phyloP scores from a whole-genome alignment of 2,888 invertebrate species.

The Plusia festucae region DNA sequence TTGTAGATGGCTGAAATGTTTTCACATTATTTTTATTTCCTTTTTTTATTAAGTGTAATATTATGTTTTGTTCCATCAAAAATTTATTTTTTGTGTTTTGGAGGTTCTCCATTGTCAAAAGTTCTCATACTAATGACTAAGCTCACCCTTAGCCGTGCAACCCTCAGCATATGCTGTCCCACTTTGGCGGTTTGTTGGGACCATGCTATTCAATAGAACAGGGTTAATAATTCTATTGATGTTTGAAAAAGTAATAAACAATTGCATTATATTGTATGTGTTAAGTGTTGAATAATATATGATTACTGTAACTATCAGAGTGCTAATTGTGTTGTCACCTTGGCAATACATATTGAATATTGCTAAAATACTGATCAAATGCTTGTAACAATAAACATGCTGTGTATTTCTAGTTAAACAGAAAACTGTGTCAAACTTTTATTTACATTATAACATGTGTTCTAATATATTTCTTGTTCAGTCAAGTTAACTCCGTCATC shows the following conservation, averaged over 20 bases:
- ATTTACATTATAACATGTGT: constrained; percentile 80
- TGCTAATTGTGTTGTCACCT: constrained; percentile 44
- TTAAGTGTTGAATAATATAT: background rate
- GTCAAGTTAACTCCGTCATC: constrained; percentile 62
- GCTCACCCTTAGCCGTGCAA: no score
- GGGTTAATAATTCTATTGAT: background rate
- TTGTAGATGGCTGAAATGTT: constrained; percentile 75
- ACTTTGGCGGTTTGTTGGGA: no score
- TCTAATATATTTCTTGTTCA: constrained; percentile 67
- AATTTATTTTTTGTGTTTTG: constrained; percentile 12
- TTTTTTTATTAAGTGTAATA: constrained; percentile 36
- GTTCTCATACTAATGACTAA: no score
- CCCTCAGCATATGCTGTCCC: no score
- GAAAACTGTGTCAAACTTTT: constrained; percentile 63
- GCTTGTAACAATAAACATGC: constrained; percentile 63
- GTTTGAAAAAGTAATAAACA: background rate
- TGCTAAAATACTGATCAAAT: constrained; percentile 57
- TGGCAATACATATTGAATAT: constrained; percentile 35
- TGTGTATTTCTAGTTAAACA: constrained; percentile 51
- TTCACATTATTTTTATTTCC: constrained; percentile 40
- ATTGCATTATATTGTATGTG: constrained; percentile 3
- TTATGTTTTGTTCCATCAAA: constrained; percentile 30
- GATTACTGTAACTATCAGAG: background rate
- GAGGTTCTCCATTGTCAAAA: no score
- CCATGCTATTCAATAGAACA: constrained; percentile 2